Conservation (phyloP, 2,888 invertebrate species). For the Sphaeridia pumilis region DNA sequence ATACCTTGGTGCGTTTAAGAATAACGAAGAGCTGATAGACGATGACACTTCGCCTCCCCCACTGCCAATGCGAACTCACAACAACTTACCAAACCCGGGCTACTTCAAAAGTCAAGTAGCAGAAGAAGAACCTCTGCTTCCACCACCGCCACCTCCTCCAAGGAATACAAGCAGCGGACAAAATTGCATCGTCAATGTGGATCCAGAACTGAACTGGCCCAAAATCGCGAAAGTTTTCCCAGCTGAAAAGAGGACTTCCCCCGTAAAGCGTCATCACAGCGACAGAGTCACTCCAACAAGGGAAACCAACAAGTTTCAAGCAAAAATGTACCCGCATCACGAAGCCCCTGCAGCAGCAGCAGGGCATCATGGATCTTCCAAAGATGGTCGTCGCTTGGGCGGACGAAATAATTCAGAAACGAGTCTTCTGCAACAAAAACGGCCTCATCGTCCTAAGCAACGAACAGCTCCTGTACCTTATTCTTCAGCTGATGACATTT, state of each 20-base stretch:
- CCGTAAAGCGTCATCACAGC: constrained; percentile 34
- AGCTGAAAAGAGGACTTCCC: constrained; percentile 32
- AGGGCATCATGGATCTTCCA: neutral
- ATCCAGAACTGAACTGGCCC: constrained; percentile 33
- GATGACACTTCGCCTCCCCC: constrained; percentile 21
- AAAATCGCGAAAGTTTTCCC: constrained; percentile 35
- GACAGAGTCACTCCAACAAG: constrained; percentile 33
- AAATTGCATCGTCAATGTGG: constrained; percentile 3
- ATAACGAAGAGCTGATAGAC: constrained; percentile 10
- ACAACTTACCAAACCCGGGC: neutral
- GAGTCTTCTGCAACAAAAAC: constrained; percentile 18
- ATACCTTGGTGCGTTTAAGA: constrained; percentile 46
- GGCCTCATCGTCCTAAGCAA: constrained; percentile 12
- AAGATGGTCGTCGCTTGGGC: constrained; percentile 12
- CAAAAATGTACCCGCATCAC: neutral
- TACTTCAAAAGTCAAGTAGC: constrained; percentile 11
- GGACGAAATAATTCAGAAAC: constrained; percentile 26
- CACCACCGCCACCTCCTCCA: constrained; percentile 34
- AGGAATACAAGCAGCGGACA: constrained; percentile 10
- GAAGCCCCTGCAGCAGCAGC: neutral
- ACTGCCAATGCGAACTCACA: constrained; percentile 20
- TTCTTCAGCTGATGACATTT: constrained; percentile 71
- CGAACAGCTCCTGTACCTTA: constrained; percentile 39
- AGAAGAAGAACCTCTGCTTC: constrained; percentile 32
- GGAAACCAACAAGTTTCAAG: constrained; percentile 12